Percentiles rank a stretch among this genome's conserved stretches.
These are phyloP conservation scores for Setipinna tenuifilis DNA, from an alignment of 2,797 vertebrate species.

Conservation along the genomic window DNA sequence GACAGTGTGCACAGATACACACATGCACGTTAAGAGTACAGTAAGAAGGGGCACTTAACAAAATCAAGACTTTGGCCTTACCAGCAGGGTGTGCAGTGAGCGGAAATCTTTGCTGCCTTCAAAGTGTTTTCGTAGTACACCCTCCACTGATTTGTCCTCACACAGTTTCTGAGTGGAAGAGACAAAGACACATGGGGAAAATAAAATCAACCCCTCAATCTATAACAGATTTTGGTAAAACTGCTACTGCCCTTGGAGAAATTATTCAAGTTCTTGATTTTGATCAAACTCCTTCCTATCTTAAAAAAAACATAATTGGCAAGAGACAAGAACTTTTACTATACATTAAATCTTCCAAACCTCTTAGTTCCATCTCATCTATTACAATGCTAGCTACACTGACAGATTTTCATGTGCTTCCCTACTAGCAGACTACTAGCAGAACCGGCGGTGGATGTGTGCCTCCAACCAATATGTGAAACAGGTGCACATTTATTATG, in stretches of 20 bases:
- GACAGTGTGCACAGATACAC: no score
- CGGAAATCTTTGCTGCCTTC: slow-evolving; percentile 84
- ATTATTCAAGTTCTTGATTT: not conserved
- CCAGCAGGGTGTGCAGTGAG: slow-evolving; percentile 85
- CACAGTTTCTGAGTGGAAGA: slow-evolving; percentile 74
- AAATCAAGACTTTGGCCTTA: slow-evolving; percentile 59
- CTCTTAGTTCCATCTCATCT: no score
- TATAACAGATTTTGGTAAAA: not conserved
- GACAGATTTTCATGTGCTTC: no score
- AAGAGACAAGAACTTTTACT: not conserved
- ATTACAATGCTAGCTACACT: no score
- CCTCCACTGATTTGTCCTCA: slow-evolving; percentile 78
- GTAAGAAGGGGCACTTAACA: no score
- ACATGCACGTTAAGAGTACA: no score
- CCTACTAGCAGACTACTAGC: no score
- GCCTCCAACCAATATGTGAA: no score
- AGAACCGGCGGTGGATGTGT: no score
- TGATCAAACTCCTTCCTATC: not conserved
- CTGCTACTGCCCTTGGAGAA: not conserved
- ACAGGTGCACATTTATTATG: no score
- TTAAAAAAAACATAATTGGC: not conserved
- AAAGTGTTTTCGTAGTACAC: slow-evolving; percentile 82
- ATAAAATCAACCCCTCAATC: not conserved
- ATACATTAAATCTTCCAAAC: no score
- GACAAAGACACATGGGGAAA: not conserved